Evolutionary conservation across 2,888 invertebrate species (phyloP), one percentile per base, ranked within the genome.

Genomic region (Monochamus alternatus): DNA sequence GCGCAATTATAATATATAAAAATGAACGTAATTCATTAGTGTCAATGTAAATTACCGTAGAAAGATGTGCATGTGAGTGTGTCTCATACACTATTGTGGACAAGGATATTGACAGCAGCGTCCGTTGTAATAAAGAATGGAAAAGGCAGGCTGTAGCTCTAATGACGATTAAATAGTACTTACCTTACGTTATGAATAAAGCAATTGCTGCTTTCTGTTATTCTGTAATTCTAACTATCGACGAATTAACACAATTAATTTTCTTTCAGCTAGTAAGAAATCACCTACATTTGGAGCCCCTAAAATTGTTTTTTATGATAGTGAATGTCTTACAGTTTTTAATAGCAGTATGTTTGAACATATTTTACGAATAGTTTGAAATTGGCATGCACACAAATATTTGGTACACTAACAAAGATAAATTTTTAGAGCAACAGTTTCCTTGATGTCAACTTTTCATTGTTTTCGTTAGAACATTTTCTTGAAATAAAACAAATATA

Each of bases 1-100:
- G 63, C 62, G 74, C 77, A 75, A 78, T 79, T 77, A 80, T 77
- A 75, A 77, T 75, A 79, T 69, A 69, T 78, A 74, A 75, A 79
- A 78, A 75, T 65, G 69, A 52, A n/a, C 43, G 55, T 43, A 22
- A 30, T 62, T 47, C 44, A 43, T 22, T 65, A 65, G 44, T 10
- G 51, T 47, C 51, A 65, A 14, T 64, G 44, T 64, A 44, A 38
- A 22, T 44, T 8, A 22, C 14, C 30, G 64, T 47, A 30, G 5
- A 47, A 22, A 30, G 30, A 64, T 64, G 14, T 64, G 10, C 47
- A 47, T 22, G 47, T 22, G 32, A 7, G 43, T 63, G 4, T 38
- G 14, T 43, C 31, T 63, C n/a, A 5, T 3, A 55, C 14, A 55
- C 10, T 14, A n/a, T 10, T 47, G 47, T 55, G 10, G 1, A 55